Percentiles rank a stretch among this genome's conserved stretches.
Evolutionary conservation across 2,113 vertebrate genomes (phyloP).

Genomic region (Thalassoma bifasciatum): DNA sequence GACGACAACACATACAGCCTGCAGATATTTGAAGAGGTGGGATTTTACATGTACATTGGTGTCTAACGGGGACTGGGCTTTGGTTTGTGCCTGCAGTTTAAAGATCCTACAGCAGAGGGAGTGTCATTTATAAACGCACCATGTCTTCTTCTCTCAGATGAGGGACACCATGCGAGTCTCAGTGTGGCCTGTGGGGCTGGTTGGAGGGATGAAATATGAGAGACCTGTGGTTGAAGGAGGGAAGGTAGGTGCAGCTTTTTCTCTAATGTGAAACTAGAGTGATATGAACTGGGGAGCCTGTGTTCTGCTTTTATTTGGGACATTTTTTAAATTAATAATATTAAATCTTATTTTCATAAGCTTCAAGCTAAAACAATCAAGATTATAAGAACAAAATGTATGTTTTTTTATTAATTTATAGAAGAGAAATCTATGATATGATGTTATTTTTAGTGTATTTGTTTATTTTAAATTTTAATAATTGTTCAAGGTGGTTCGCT

Average conservation of each 20-base stretch:
- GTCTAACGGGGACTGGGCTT: neutral
- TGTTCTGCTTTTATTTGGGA: too few relatives aligned
- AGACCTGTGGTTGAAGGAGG: constrained; percentile 88
- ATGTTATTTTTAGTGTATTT: too few relatives aligned
- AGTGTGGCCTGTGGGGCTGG: constrained; percentile 93
- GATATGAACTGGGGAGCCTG: neutral
- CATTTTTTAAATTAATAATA: too few relatives aligned
- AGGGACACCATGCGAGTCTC: constrained; percentile 88
- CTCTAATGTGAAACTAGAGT: neutral
- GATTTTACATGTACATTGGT: too few relatives aligned
- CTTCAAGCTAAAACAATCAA: too few relatives aligned
- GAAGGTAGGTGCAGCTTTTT: constrained; percentile 72
- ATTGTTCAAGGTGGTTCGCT: constrained; percentile 81
- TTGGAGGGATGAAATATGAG: constrained; percentile 92
- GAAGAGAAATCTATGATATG: too few relatives aligned
- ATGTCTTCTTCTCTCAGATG: constrained; percentile 82
- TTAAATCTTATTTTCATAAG: too few relatives aligned
- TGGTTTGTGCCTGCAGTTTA: neutral
- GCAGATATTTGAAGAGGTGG: constrained; percentile 86
- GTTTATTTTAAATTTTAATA: constrained; percentile 5
- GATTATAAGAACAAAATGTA: too few relatives aligned
- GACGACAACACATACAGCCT: constrained; percentile 89
- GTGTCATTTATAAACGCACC: neutral
- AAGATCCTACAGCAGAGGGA: too few relatives aligned
- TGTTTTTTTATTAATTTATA: too few relatives aligned